Evolutionary conservation across 2,797 vertebrate genomes (phyloP), one percentile per base, ranked within the genome.

Genomic region (Microhierax caerulescens): DNA sequence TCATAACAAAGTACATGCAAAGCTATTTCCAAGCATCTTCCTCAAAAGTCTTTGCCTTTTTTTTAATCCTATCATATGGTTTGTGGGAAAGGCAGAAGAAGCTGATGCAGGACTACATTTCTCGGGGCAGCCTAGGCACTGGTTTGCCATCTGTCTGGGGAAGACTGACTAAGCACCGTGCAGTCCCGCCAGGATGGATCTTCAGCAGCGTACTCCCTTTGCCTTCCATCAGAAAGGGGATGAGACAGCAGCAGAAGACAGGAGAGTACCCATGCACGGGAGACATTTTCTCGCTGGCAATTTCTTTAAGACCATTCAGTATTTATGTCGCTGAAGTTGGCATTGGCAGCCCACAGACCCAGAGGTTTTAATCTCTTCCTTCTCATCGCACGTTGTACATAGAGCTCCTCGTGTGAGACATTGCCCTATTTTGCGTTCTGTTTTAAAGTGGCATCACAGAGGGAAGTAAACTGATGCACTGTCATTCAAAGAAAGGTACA

Each of bases 21-120:
- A 74, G 34, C 34, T 88, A 74, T 83, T 93, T 94, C 60, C 63
- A 90, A 94, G 72, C 11, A 45, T 39, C 51, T 80, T 80, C 47
- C 30, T 88, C 27, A 48, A 28, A 89, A 87, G 80, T 25, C 60
- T 75, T 72, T 65, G 18, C 45, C 69, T 72, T 72, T 77, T n/a
- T 90, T 83, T 77, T 24, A 76, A 39, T 54, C n/a, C 41, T 7
- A 20, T 32, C 4, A 7, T 18, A n/a, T 7, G 28, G 48, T 50
- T 92, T 91, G 57, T 59, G 56, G 27, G 13, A 79, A 92, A 85
- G 78, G 81, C 32, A 9, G 70, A 74, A 82, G 37, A 48, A 78
- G 32, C 36, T 65, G 56, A 67, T 68, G 32, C 19, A 91, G 76
- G 79, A 57, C 51, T 28, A 22, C 34, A 18, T 77, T 89, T 77